Evolutionary conservation across 1,140 invertebrate genomes (phyloP), one percentile per base, ranked within the genome.

Genomic region (Zaprionus lachaisei): DNA sequence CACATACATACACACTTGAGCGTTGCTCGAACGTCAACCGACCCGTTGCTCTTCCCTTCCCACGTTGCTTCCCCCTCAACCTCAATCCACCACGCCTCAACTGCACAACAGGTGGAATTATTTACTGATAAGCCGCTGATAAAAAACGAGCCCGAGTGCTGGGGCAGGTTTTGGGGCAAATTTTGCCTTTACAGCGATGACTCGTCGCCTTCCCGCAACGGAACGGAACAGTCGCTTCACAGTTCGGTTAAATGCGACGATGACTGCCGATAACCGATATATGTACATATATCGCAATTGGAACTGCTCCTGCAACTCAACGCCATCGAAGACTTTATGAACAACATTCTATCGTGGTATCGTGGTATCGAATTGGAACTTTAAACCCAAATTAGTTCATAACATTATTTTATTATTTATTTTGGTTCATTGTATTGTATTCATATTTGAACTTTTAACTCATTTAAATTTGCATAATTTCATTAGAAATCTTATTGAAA

Each of bases 81-180:
- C 20, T 67, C 47, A 68, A n/a, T 34, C 56, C 31, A 28, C 20
- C 28, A 37, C 22, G 38, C 28, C 31, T 57, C 47, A 56, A 75
- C 51, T 54, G 76, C 66, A 77, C 80, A 87, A 87, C 84, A 89
- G 84, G 85, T 89, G 84, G 81, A 89, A 89, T 89, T 89, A 89
- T 89, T 89, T 89, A 89, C 84, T 89, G 84, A 89, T 89, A 89
- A 89, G 84, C 84, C 85, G 72, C 84, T 89, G 84, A 89, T 89
- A 89, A 89, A 17, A 82, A 71, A 56, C 54, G 28, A 67, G 62
- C 49, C 75, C 54, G 67, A 66, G 78, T 70, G 71, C 64, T 64
- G 77, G 64, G 67, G 58, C 38, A 66, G 22, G 55, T 65, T 75
- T 69, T 75, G 49, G 49, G 63, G 64, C 51, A 73, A 49, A 31